Evolutionary conservation across 2,113 vertebrate species (phyloP).

Genomic region (Panthera tigris): DNA sequence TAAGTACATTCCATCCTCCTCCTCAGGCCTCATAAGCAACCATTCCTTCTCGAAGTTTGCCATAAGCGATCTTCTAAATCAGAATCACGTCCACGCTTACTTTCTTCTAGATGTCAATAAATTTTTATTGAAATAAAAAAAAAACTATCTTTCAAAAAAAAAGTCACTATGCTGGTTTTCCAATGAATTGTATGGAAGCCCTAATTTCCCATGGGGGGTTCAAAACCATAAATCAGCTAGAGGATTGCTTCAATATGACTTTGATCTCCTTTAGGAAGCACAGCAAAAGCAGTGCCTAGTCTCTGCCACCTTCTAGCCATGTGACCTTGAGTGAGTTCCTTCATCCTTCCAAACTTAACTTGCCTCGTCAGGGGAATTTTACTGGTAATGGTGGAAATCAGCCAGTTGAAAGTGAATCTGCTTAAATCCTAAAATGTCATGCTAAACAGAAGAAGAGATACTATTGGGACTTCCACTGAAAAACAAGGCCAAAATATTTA

Average conservation of each 20-base stretch:
- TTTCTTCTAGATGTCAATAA: slow-evolving; percentile 21
- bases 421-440: not conserved
- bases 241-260: not conserved
- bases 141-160: slow-evolving; percentile 24
- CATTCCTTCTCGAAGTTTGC: not conserved
- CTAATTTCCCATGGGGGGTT: slow-evolving; percentile 56
- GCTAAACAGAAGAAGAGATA: not conserved
- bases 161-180: not conserved
- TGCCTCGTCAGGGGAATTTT: not conserved
- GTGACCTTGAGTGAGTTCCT: not conserved
- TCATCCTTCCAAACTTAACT: not conserved
- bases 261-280: not conserved
- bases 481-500: slow-evolving; percentile 23
- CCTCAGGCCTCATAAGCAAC: not conserved
- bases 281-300: not conserved
- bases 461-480: not conserved
- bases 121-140: slow-evolving; percentile 51
- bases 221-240: not conserved
- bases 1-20: not conserved
- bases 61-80: not conserved
- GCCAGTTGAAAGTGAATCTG: not conserved
- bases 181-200: not conserved
- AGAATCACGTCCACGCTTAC: not conserved
- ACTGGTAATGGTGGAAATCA: not conserved
- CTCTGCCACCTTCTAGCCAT: not conserved